Evolutionary conservation across 2,797 vertebrate genomes (phyloP), one percentile per base, ranked within the genome.

Genomic region (Hoplostethus atlanticus): DNA sequence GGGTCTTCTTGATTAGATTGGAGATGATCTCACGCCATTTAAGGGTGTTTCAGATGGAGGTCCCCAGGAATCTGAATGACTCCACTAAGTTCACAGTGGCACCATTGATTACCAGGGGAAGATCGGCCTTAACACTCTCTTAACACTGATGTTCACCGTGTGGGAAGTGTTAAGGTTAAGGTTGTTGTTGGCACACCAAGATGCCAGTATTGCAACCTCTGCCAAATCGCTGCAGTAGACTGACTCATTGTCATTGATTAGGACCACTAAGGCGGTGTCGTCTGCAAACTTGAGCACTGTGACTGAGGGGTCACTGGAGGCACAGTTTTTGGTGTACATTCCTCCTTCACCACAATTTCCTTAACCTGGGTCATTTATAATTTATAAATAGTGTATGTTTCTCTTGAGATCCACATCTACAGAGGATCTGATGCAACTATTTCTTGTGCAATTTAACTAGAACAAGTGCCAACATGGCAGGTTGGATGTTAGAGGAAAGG

Each of bases 131-230:
- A 76, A 83, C 80, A 65, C 34, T 34, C 17, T 30, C 55, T 21
- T 21, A 54, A 62, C 57, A 25, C 11, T 28, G 54, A 68, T 55
- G 66, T 65, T 64, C 0, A 2, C 56, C 64, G 61, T 82, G 77
- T 83, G 79, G 70, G 65, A 44, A 57, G 70, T 67, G 73, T 74
- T 86, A 85, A 90, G 87, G 85, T 85, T 81, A 82, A 15, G 53
- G 60, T 78, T 83, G 79, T 72, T 79, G 80, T 76, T 31, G 47
- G 77, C 67, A 56, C 59, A 64, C 64, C 0, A 8, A 62, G 71
- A 74, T 68, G 65, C 50, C 63, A 61, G 58, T 70, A 64, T 71
- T 62, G 64, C 74, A 55, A 58, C 6, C 57, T 21, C 65, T 64
- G 21, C 21, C 21, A 21, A 21, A 21, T 21, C 21, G 1, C 56